These are phyloP conservation scores for Castor canadensis DNA, from an alignment of 2,113 vertebrate species.

Conservation along the genomic window DNA sequence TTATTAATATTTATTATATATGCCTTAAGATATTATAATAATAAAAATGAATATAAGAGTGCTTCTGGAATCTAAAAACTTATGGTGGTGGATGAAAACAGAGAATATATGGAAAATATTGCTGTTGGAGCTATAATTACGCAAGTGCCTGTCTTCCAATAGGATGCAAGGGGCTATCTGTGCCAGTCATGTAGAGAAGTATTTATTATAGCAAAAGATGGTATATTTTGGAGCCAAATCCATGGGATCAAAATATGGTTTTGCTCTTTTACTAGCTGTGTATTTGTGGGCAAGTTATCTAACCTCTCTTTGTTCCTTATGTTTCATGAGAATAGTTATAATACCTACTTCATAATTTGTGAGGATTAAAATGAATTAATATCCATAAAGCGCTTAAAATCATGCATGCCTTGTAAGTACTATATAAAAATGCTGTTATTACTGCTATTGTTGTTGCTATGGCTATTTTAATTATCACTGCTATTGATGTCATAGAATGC, in stretches of 20 bases:
- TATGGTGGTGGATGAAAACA: neutral
- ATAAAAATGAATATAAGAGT: neutral
- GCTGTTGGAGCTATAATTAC: neutral
- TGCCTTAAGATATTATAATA: neutral
- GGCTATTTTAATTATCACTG: neutral
- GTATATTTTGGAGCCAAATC: neutral
- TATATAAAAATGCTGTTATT: neutral
- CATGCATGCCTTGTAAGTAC: neutral
- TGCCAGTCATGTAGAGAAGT: neutral
- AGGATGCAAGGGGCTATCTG: neutral
- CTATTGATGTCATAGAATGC: neutral
- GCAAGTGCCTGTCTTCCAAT: neutral
- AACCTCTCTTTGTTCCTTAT: neutral
- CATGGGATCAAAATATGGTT: neutral
- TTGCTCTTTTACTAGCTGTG: neutral
- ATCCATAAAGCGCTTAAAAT: neutral
- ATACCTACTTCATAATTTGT: neutral
- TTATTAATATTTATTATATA: neutral
- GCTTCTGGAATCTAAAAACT: neutral
- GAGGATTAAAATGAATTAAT: slow-evolving; percentile 15
- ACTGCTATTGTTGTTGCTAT: neutral
- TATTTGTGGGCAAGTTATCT: neutral
- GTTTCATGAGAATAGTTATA: neutral
- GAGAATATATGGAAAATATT: slow-evolving; percentile 14
- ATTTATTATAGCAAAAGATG: neutral